Percentiles rank a stretch among this genome's conserved stretches.
Conservation (phyloP, 2,888 invertebrate genomes). For the Agonopterix alstromeriana region DNA sequence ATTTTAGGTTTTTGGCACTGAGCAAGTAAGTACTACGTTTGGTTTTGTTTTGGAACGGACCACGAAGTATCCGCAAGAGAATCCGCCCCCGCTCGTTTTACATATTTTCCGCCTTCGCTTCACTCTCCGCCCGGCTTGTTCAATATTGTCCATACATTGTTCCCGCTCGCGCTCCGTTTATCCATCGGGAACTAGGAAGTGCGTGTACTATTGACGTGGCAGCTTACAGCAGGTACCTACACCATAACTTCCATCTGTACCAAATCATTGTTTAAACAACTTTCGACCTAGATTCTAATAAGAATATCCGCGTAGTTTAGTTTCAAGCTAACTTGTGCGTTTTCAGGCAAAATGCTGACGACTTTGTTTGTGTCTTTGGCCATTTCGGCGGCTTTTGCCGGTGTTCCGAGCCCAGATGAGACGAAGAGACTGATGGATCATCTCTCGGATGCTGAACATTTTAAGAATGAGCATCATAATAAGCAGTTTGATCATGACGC, state of each 20-base stretch:
- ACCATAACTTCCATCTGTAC: no score
- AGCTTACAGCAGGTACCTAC: constrained; percentile 17
- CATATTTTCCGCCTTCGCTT: neutral
- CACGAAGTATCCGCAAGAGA: no score
- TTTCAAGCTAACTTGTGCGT: constrained; percentile 14
- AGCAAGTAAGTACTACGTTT: no score
- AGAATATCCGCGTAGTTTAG: constrained; percentile 1
- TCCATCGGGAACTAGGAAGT: constrained; percentile 44
- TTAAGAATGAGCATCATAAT: constrained; percentile 87
- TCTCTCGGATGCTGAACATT: constrained; percentile 88
- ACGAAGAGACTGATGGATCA: constrained; percentile 80
- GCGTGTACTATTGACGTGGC: constrained; percentile 55
- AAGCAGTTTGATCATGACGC: constrained; percentile 97
- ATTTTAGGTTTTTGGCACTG: no score
- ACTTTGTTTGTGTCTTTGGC: constrained; percentile 50
- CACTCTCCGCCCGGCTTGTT: neutral
- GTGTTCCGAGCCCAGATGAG: constrained; percentile 85
- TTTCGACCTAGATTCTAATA: constrained; percentile 2
- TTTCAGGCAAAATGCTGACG: constrained; percentile 44
- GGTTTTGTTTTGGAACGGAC: no score
- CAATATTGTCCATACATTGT: constrained; percentile 5
- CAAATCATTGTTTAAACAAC: neutral
- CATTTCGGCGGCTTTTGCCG: constrained; percentile 57
- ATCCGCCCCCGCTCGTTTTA: neutral
- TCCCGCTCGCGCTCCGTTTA: constrained; percentile 30